These are phyloP conservation scores for Xestia sexstrigata DNA, from an alignment of 2,888 invertebrate species.

Conservation along the genomic window DNA sequence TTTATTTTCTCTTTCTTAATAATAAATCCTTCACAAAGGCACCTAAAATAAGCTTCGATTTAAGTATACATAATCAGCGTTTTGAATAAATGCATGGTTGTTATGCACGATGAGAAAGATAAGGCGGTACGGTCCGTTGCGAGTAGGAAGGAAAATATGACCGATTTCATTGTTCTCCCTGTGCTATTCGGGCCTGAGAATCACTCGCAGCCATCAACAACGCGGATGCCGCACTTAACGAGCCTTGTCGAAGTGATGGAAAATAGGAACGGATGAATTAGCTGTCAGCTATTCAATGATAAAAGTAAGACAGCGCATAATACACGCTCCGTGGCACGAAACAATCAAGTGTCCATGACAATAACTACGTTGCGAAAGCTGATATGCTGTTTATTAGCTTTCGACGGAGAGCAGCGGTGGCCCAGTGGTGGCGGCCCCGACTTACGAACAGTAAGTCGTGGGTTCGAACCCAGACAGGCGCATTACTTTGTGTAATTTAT, in stretches of 20 bases:
- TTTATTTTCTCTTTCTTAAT: slow-evolving; percentile 16
- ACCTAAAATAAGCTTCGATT: slow-evolving; percentile 85
- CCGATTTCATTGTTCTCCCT: slow-evolving; percentile 89
- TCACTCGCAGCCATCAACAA: slow-evolving; percentile 89
- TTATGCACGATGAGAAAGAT: slow-evolving; percentile 88
- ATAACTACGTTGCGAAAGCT: slow-evolving; percentile 60
- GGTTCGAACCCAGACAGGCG: no score
- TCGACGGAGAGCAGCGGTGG: no score
- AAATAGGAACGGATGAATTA: slow-evolving; percentile 88
- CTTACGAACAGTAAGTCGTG: no score
- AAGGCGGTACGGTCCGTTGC: slow-evolving; percentile 87
- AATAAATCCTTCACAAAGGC: slow-evolving; percentile 81
- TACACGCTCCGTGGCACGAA: slow-evolving; percentile 76
- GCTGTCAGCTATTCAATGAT: slow-evolving; percentile 87
- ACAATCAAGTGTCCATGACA: slow-evolving; percentile 83
- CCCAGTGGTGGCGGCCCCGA: no score
- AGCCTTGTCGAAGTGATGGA: slow-evolving; percentile 89
- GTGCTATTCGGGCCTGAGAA: slow-evolving; percentile 87
- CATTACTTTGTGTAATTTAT: no score
- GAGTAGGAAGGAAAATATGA: slow-evolving; percentile 89
- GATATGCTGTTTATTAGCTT: slow-evolving; percentile 42
- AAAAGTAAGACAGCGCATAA: slow-evolving; percentile 79
- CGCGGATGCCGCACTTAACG: slow-evolving; percentile 89
- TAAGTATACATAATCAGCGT: slow-evolving; percentile 84
- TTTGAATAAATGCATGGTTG: slow-evolving; percentile 85